These are phyloP conservation scores for Rhynchonycteris naso DNA, from an alignment of 2,797 vertebrate species.

Conservation along the genomic window DNA sequence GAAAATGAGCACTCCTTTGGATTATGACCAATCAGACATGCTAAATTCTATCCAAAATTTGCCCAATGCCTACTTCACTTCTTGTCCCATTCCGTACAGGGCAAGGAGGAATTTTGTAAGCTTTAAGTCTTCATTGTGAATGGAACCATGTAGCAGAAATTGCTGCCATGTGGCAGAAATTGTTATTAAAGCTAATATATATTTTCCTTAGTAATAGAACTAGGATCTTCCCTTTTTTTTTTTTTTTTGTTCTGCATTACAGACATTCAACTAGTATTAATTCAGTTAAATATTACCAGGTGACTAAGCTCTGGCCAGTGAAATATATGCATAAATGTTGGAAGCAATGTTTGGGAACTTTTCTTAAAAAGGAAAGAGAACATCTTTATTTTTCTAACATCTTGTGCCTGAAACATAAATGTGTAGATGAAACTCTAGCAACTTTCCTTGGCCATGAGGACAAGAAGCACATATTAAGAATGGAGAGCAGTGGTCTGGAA, in stretches of 20 bases:
- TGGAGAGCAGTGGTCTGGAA: not conserved
- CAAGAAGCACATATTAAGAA: not conserved
- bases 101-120: not conserved
- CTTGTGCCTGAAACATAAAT: not conserved
- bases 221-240: not conserved
- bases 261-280: not conserved
- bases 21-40: not conserved
- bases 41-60: not conserved
- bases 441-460: not conserved
- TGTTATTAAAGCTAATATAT: not conserved
- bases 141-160: not conserved
- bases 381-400: not conserved
- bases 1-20: not conserved
- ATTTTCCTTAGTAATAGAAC: not conserved
- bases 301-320: not conserved
- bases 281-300: not conserved
- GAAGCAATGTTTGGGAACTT: not conserved
- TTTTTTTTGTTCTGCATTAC: not conserved
- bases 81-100: not conserved
- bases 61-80: not conserved
- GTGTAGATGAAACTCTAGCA: not conserved
- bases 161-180: not conserved
- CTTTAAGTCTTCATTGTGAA: slow-evolving; percentile 21
- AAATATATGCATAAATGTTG: not conserved
- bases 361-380: not conserved